Evolutionary conservation across 1,140 invertebrate species (phyloP).

Genomic region (Harlomillsia oculata): DNA sequence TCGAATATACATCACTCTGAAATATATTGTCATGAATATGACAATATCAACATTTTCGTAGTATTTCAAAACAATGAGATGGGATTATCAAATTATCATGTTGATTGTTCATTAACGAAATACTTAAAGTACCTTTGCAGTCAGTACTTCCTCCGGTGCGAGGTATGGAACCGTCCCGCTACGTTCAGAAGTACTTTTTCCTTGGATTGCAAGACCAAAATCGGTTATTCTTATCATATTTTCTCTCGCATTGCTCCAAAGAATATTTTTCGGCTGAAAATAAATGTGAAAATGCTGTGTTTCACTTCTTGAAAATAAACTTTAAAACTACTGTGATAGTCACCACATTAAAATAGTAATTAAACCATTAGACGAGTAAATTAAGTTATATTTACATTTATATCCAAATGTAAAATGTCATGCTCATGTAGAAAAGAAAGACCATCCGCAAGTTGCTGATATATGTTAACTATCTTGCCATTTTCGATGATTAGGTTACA

Average conservation of each 20-base stretch:
- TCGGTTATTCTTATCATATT: slow-evolving; percentile 23
- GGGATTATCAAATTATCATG: background rate
- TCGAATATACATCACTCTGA: slow-evolving; percentile 33
- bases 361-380: background rate
- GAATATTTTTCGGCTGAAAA: slow-evolving; percentile 29
- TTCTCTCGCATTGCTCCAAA: slow-evolving; percentile 16
- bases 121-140: slow-evolving; percentile 22
- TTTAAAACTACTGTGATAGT: background rate
- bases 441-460: slow-evolving; percentile 13
- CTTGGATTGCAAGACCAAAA: slow-evolving; percentile 24
- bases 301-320: too few relatives aligned
- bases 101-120: background rate
- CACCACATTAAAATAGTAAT: background rate
- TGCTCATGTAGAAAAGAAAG: slow-evolving; percentile 24
- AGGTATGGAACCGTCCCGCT: slow-evolving; percentile 25
- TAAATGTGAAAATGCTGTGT: background rate
- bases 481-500: background rate
- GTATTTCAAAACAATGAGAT: background rate
- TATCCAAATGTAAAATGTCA: slow-evolving; percentile 30
- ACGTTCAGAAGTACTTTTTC: background rate
- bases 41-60: background rate
- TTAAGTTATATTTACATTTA: slow-evolving; percentile 22
- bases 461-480: background rate
- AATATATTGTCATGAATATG: background rate
- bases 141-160: slow-evolving; percentile 21